phyloP scores from a whole-genome alignment of 2,888 invertebrate genomes.

The Philaethria dido region DNA sequence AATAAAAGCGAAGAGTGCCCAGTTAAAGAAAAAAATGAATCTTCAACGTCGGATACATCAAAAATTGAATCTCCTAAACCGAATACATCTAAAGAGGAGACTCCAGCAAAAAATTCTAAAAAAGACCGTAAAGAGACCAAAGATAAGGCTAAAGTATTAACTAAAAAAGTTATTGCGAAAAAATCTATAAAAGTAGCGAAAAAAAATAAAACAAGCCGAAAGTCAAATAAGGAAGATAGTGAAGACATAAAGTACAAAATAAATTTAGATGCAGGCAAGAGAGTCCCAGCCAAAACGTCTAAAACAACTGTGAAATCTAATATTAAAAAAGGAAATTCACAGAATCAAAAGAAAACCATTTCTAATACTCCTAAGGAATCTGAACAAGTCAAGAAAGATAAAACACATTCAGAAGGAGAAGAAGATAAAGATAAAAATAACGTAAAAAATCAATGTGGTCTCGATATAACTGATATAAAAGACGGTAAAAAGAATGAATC shows the following conservation, averaged over 20 bases:
- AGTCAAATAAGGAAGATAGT: conserved; percentile 54
- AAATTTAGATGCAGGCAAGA: conserved; percentile 66
- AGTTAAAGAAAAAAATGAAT: conserved; percentile 56
- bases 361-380: conserved; percentile 42
- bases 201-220: conserved; percentile 53
- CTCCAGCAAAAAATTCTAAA: conserved; percentile 65
- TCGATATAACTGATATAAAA: conserved; percentile 33
- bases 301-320: conserved; percentile 57
- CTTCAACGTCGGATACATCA: conserved; percentile 52
- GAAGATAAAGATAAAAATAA: conserved; percentile 36
- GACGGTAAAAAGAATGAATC: conserved; percentile 39
- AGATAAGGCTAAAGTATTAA: conserved; percentile 60
- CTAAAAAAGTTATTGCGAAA: conserved; percentile 58
- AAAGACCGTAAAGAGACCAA: conserved; percentile 73
- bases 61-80: conserved; percentile 62
- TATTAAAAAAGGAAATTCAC: conserved; percentile 57
- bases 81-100: conserved; percentile 56
- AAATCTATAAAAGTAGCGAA: conserved; percentile 56
- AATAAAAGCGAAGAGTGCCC: conserved; percentile 57
- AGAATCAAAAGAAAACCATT: conserved; percentile 61
- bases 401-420: conserved; percentile 34
- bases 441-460: conserved; percentile 24
- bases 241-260: conserved; percentile 74
- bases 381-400: conserved; percentile 43
- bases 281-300: conserved; percentile 55